Conservation (phyloP, 2,888 invertebrate species). For the Drosophila quinaria region DNA sequence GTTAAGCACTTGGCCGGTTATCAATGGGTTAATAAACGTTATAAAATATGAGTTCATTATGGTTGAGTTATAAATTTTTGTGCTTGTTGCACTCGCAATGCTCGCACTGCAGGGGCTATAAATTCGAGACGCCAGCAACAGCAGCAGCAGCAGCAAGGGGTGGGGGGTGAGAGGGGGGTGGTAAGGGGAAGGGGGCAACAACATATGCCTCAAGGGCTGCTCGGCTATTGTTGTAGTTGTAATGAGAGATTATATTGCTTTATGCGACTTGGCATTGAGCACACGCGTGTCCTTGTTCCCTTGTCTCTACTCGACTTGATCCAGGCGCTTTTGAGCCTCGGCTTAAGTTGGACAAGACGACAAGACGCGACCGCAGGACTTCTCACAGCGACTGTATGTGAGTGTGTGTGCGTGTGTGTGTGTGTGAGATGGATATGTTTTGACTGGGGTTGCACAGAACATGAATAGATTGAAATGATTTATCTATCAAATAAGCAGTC, state of each 20-base stretch:
- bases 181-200: constrained; percentile 7
- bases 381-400: background rate
- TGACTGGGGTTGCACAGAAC: constrained; percentile 23
- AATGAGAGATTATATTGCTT: constrained; percentile 80
- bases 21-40: constrained; percentile 80
- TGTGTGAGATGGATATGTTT: constrained; percentile 4
- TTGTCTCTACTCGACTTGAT: constrained; percentile 56
- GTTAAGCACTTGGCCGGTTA: constrained; percentile 76
- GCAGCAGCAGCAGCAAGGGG: constrained; percentile 11
- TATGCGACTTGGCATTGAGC: constrained; percentile 71
- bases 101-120: constrained; percentile 76
- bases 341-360: constrained; percentile 50
- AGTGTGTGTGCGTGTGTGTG: constrained; percentile 1
- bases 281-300: constrained; percentile 64
- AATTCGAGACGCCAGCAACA: constrained; percentile 65
- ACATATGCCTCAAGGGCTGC: constrained; percentile 60
- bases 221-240: constrained; percentile 74
- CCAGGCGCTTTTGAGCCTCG: constrained; percentile 56
- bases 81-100: constrained; percentile 68
- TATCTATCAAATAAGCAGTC: constrained; percentile 41
- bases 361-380: constrained; percentile 43
- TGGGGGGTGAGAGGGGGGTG: background rate
- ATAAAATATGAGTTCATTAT: constrained; percentile 82
- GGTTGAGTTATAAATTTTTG: constrained; percentile 76
- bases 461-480: constrained; percentile 41